phyloP scores from a whole-genome alignment of 1,140 invertebrate species.

The Cephus cinctus region DNA sequence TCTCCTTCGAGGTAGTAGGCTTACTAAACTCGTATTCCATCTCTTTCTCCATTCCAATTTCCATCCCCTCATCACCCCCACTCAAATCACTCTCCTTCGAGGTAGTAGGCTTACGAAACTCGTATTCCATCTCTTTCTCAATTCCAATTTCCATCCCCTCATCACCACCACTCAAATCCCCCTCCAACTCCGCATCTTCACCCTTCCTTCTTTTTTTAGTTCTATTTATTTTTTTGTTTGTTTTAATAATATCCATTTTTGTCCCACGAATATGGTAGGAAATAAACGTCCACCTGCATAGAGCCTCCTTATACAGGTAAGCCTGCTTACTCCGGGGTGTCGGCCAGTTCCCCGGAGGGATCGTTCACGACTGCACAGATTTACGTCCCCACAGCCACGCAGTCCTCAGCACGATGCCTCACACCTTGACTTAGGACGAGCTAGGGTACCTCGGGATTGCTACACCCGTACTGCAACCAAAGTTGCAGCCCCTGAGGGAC shows the following conservation, averaged over 20 bases:
- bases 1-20: neutral
- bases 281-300: neutral
- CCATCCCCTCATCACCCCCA: neutral
- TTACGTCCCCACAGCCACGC: neutral
- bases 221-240: neutral
- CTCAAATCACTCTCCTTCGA: neutral
- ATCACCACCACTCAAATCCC: neutral
- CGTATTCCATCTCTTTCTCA: neutral
- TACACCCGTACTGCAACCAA: too few species aligned
- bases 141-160: neutral
- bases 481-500: too few species aligned
- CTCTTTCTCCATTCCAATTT: neutral
- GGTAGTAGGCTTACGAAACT: neutral
- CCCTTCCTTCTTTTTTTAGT: neutral
- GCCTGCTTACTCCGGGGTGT: neutral
- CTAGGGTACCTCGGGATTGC: neutral
- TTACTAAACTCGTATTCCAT: neutral
- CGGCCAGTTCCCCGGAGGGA: neutral
- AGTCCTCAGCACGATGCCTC: neutral
- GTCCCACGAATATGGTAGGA: neutral
- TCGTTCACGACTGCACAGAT: neutral
- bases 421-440: neutral
- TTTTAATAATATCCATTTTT: neutral
- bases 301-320: neutral
- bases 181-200: neutral